phyloP scores from a whole-genome alignment of 1,140 invertebrate genomes.

The Portunus trituberculatus region DNA sequence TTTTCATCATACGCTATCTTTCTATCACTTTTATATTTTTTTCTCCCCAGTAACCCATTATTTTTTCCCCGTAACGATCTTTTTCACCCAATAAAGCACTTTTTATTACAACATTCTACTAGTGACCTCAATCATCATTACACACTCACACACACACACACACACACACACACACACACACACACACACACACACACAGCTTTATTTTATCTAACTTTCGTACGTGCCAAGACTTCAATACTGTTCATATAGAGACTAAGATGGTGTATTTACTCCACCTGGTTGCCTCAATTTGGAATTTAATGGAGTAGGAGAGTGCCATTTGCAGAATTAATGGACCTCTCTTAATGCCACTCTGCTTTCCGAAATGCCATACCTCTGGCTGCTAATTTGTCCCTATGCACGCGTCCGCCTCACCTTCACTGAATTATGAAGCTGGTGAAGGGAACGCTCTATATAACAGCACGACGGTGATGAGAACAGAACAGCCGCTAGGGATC shows the following conservation, averaged over 20 bases:
- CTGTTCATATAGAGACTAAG: not conserved
- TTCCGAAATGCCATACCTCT: not conserved
- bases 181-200: too few relatives aligned
- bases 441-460: not conserved
- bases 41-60: not conserved
- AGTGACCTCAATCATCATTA: too few relatives aligned
- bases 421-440: not conserved
- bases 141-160: too few relatives aligned
- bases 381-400: not conserved
- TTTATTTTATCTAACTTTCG: not conserved
- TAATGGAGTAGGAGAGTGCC: conserved; percentile 5
- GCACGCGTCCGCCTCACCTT: not conserved
- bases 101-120: too few relatives aligned
- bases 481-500: too few relatives aligned
- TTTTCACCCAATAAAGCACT: too few relatives aligned
- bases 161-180: too few relatives aligned
- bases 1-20: not conserved
- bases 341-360: not conserved
- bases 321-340: conserved; percentile 13
- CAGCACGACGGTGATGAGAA: not conserved
- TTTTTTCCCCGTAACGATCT: too few relatives aligned
- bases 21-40: not conserved
- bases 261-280: not conserved
- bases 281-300: not conserved
- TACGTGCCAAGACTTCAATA: not conserved